Evolutionary conservation across 2,113 vertebrate species (phyloP).

Genomic region (Callithrix jacchus): DNA sequence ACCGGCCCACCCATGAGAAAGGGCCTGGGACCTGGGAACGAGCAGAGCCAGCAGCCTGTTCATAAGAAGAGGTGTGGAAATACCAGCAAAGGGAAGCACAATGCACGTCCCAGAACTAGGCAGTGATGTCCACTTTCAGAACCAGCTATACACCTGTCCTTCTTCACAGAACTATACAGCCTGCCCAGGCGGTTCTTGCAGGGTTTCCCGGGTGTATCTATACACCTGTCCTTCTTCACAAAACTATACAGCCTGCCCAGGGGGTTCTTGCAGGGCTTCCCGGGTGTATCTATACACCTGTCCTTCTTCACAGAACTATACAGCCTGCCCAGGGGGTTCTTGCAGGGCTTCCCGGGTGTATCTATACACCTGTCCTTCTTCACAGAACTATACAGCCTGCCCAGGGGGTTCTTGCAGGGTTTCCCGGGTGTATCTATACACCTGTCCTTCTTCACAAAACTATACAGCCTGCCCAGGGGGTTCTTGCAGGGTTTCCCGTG

Average conservation of each 20-base stretch:
- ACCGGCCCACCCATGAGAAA: too few relatives aligned
- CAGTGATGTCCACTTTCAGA: accelerated
- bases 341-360: too few relatives aligned
- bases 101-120: accelerated
- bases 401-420: too few relatives aligned
- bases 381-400: accelerated
- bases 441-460: neutral
- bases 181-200: accelerated
- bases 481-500: accelerated
- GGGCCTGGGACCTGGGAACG: too few relatives aligned
- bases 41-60: constrained; percentile 18
- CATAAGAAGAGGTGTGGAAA: accelerated
- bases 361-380: accelerated
- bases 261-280: too few relatives aligned
- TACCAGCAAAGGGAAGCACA: too few relatives aligned
- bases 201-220: accelerated
- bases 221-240: accelerated
- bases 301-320: accelerated
- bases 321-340: accelerated
- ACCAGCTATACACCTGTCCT: accelerated
- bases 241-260: accelerated
- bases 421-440: too few relatives aligned
- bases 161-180: accelerated
- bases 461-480: accelerated
- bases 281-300: accelerated